Percentiles rank a stretch among this genome's conserved stretches.
phyloP scores from a whole-genome alignment of 2,888 invertebrate genomes.

The Spilarctia lutea region DNA sequence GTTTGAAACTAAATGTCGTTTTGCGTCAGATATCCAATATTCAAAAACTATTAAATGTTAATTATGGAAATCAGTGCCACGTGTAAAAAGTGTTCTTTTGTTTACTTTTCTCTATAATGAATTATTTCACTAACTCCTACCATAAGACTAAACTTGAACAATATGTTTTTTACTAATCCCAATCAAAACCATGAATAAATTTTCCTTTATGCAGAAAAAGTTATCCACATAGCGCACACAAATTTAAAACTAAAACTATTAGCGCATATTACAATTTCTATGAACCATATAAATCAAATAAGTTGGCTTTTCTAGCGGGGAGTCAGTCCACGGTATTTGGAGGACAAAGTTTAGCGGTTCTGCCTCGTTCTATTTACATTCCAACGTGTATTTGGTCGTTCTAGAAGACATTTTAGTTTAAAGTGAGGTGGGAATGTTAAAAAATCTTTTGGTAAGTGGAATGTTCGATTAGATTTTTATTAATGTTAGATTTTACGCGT shows the following conservation, averaged over 20 bases:
- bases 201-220: background rate
- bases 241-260: conserved; percentile 20
- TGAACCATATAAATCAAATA: conserved; percentile 38
- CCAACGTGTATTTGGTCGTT: conserved; percentile 48
- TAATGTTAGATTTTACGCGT: background rate
- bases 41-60: no score
- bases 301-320: conserved; percentile 21
- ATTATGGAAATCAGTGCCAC: background rate
- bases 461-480: background rate
- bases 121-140: background rate
- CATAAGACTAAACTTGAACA: background rate
- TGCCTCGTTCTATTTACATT: conserved; percentile 56
- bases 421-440: conserved; percentile 9
- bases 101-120: background rate
- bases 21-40: no score
- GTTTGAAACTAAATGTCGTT: no score
- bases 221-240: conserved; percentile 2
- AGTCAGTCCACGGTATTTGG: conserved; percentile 32
- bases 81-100: background rate
- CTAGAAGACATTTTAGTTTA: conserved; percentile 33
- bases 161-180: background rate
- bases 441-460: conserved; percentile 5
- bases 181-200: background rate
- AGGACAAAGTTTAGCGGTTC: conserved; percentile 52
- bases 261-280: conserved; percentile 24